A percentile compares a stretch with the other conserved stretches of the same genome.
Conservation (phyloP, 2,113 vertebrate genomes). For the Craseonycteris thonglongyai region DNA sequence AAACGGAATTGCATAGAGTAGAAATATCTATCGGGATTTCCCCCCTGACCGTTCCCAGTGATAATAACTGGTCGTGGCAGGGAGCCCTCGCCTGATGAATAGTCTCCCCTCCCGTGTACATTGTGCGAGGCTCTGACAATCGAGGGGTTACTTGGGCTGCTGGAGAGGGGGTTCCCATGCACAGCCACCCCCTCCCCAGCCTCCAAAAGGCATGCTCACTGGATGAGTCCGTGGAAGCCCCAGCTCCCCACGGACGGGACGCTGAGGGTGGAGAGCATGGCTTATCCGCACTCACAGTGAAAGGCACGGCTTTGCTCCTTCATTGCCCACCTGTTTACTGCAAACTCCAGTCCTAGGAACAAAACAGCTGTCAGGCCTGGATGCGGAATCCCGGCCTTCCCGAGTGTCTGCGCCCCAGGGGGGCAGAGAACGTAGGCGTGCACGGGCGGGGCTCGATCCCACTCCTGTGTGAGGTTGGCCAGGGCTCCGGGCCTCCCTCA, state of each 20-base stretch:
- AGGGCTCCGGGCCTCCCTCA: neutral
- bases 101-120: accelerated
- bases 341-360: neutral
- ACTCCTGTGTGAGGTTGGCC: neutral
- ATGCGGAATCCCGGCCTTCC: neutral
- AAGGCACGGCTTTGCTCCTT: accelerated
- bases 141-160: neutral
- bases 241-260: neutral
- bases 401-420: no score
- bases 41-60: neutral
- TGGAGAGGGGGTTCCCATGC: neutral
- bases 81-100: accelerated
- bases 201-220: neutral
- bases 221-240: neutral
- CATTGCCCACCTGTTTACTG: accelerated
- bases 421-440: accelerated
- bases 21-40: constrained; percentile 47
- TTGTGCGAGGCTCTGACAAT: neutral
- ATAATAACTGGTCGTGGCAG: neutral
- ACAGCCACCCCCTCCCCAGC: neutral
- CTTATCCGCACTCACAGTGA: accelerated
- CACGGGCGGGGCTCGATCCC: accelerated
- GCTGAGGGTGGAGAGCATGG: accelerated
- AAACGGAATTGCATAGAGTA: constrained; percentile 51
- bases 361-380: neutral